phyloP scores from a whole-genome alignment of 2,888 invertebrate species.

The Mesoligia furuncula region DNA sequence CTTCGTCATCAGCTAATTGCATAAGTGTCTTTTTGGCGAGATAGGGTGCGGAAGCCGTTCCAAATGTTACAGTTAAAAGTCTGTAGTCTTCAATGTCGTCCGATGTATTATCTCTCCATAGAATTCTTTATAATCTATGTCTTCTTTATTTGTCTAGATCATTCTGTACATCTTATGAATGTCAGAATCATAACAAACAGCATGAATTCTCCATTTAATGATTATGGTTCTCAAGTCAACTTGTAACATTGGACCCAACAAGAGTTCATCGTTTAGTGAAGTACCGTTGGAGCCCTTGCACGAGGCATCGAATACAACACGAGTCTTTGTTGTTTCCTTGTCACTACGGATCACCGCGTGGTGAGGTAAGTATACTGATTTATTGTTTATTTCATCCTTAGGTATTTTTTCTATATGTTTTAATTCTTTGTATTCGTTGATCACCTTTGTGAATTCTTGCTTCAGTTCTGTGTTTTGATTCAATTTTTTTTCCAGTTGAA shows the following conservation, averaged over 20 bases:
- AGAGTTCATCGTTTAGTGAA: neutral
- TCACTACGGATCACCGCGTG: too few species aligned
- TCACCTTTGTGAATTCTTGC: too few species aligned
- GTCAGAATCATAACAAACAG: neutral
- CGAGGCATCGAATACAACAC: too few species aligned
- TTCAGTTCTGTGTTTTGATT: too few species aligned
- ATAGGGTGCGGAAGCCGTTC: neutral
- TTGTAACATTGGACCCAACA: neutral
- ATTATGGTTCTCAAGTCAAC: neutral
- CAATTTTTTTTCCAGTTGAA: neutral
- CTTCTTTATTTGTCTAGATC: constrained; percentile 1
- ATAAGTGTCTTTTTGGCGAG: neutral
- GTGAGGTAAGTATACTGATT: too few species aligned
- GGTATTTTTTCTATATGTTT: too few species aligned
- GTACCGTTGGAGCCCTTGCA: too few species aligned
- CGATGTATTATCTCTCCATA: constrained; percentile 1
- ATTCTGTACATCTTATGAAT: neutral
- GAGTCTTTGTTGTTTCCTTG: neutral
- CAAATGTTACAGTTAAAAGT: neutral
- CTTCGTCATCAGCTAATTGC: constrained; percentile 2
- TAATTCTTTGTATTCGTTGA: too few species aligned
- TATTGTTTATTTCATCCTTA: too few species aligned
- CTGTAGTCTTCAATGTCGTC: neutral
- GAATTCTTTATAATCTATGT: constrained; percentile 9
- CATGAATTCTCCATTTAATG: neutral